phyloP scores from a whole-genome alignment of 1,140 invertebrate species.

The Globodera ellingtonae region DNA sequence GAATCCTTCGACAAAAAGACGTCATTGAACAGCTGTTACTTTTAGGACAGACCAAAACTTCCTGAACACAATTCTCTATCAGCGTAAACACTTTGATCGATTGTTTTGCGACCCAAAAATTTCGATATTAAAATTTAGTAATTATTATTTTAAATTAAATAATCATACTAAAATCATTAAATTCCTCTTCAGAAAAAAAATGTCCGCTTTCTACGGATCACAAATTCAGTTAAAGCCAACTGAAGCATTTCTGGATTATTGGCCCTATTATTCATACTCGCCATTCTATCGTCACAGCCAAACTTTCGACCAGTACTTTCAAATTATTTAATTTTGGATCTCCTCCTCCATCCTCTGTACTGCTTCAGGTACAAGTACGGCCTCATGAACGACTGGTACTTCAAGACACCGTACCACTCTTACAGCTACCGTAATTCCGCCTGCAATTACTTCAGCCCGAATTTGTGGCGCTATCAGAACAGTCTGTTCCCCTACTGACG shows the following conservation, averaged over 20 bases:
- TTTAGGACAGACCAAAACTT: not conserved
- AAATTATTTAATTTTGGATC: not conserved
- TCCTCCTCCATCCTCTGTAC: not conserved
- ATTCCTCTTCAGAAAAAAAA: not conserved
- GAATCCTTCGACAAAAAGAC: not conserved
- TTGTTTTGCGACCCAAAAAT: not conserved
- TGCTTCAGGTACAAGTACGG: not conserved
- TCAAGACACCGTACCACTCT: conserved; percentile 1
- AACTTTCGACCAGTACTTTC: conserved; percentile 8
- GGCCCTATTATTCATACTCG: conserved; percentile 27
- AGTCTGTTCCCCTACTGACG: conserved; percentile 9
- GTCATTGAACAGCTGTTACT: not conserved
- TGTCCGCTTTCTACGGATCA: conserved; percentile 2
- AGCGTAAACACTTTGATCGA: not conserved
- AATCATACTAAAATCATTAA: not conserved
- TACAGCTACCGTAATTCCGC: not conserved
- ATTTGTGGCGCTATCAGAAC: conserved; percentile 22
- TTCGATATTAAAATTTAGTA: not conserved
- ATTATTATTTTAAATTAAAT: not conserved
- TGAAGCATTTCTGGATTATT: conserved; percentile 22
- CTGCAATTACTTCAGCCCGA: not conserved
- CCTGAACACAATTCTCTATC: not conserved
- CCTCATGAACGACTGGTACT: not conserved
- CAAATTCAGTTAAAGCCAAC: conserved; percentile 12
- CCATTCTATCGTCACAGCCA: conserved; percentile 24